Percentiles rank a stretch among this genome's conserved stretches.
Conservation (phyloP, 1,140 invertebrate genomes). For the Lanistes nyassanus region DNA sequence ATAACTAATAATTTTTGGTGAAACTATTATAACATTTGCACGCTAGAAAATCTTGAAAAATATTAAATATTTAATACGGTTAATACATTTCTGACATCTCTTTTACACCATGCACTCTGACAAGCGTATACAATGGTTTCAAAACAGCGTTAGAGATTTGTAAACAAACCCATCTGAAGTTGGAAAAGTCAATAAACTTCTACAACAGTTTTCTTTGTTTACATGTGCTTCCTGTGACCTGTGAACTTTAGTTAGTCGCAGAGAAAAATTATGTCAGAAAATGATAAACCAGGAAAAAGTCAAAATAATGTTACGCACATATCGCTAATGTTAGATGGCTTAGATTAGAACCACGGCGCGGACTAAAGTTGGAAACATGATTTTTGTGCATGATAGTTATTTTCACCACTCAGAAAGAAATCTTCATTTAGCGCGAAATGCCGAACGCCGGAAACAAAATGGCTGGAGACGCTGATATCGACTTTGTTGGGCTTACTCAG, state of each 20-base stretch:
- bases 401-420: background rate
- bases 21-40: background rate
- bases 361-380: background rate
- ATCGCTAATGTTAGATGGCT: background rate
- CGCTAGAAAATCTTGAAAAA: background rate
- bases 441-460: constrained; percentile 24
- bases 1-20: background rate
- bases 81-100: background rate
- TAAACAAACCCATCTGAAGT: constrained; percentile 9
- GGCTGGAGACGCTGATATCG: constrained; percentile 24
- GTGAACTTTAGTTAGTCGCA: constrained; percentile 21
- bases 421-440: background rate
- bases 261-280: constrained; percentile 4
- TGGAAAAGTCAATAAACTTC: constrained; percentile 13
- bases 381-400: constrained; percentile 7
- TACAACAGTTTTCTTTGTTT: constrained; percentile 37
- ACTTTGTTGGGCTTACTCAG: constrained; percentile 31
- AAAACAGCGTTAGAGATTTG: no score
- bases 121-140: background rate
- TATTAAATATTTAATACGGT: background rate
- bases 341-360: background rate
- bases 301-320: background rate
- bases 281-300: background rate
- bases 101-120: background rate
- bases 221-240: constrained; percentile 49